phyloP scores from a whole-genome alignment of 2,113 vertebrate genomes.

The Eclectus roratus region DNA sequence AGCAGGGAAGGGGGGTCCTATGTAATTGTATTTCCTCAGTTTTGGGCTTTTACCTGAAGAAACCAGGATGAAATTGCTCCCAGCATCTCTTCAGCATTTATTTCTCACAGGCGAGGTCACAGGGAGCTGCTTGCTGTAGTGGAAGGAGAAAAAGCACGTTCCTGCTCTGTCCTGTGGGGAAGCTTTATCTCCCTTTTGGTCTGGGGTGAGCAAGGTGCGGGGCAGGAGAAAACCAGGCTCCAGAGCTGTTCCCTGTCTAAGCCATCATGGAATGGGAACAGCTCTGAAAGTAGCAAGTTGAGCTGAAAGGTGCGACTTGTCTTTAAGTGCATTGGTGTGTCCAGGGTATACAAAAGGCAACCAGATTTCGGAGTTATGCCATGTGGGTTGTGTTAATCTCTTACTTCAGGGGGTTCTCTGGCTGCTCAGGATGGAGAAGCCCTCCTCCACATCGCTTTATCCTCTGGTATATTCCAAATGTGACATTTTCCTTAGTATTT shows the following conservation, averaged over 20 bases:
- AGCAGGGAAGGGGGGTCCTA: background rate
- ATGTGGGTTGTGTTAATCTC: accelerated
- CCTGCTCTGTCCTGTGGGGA: background rate
- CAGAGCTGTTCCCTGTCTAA: background rate
- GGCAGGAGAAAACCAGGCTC: background rate
- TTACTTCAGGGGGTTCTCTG: background rate
- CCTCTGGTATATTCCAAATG: background rate
- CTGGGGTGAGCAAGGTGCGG: background rate
- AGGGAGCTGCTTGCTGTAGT: background rate
- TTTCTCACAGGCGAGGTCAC: background rate
- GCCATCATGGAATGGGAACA: background rate
- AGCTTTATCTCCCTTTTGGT: background rate
- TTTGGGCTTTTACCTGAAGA: background rate
- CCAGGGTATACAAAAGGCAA: background rate
- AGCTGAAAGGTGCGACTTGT: background rate
- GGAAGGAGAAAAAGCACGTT: background rate
- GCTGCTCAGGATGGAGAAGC: background rate
- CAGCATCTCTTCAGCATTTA: background rate
- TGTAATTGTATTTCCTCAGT: background rate
- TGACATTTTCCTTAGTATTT: background rate
- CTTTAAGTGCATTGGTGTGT: background rate
- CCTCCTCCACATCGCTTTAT: accelerated
- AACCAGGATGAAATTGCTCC: background rate
- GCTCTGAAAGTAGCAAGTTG: background rate
- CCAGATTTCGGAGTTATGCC: background rate